A percentile compares a stretch with the other conserved stretches of the same genome.
Evolutionary conservation across 2,888 invertebrate species (phyloP).

Genomic region (Lochmaea capreae): DNA sequence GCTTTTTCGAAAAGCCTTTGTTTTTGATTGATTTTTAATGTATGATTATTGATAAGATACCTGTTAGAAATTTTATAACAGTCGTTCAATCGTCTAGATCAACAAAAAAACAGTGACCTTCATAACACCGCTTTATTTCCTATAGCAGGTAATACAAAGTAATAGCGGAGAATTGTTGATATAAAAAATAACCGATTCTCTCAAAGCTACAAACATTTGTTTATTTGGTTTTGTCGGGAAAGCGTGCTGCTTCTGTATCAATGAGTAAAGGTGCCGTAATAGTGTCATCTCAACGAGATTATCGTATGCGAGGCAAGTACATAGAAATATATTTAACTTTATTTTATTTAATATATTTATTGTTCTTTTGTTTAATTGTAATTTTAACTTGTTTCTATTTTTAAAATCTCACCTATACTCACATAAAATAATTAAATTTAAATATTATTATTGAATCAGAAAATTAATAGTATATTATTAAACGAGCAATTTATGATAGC

Average conservation of each 20-base stretch:
- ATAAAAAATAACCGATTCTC: constrained; percentile 9
- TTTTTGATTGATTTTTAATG: constrained; percentile 22
- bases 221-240: neutral
- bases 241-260: neutral
- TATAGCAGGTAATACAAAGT: constrained; percentile 2
- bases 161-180: neutral
- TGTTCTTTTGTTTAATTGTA: neutral
- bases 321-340: neutral
- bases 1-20: neutral
- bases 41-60: constrained; percentile 15
- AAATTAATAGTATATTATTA: too few species aligned
- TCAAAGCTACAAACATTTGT: constrained; percentile 4
- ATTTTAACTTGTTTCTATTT: too few species aligned
- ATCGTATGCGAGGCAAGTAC: neutral
- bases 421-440: too few species aligned
- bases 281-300: neutral
- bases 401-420: too few species aligned
- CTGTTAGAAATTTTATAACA: neutral
- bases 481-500: too few species aligned
- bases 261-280: constrained; percentile 14
- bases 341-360: neutral
- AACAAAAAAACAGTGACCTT: constrained; percentile 7
- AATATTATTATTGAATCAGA: too few species aligned
- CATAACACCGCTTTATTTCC: neutral
- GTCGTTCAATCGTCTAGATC: neutral